Percentiles rank a stretch among this genome's conserved stretches.
Evolutionary conservation across 30 jellyfish, hydroid and myxozoan species (phyloP).

Genomic region (Hydractinia symbiolongicarpus): DNA sequence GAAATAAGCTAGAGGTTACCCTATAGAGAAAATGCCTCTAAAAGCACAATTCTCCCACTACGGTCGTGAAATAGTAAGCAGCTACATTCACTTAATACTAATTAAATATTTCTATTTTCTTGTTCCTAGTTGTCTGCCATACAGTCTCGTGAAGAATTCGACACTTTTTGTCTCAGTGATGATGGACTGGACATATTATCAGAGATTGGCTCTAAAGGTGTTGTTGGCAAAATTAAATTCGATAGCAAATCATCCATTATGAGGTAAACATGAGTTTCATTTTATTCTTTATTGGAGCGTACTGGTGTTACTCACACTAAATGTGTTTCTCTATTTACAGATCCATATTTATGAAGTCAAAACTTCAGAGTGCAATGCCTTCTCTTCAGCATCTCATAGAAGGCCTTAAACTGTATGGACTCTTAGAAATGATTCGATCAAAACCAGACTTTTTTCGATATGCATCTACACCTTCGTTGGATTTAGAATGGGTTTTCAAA

Average conservation of each 20-base stretch:
- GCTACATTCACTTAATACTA: too few relatives aligned
- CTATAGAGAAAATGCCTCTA: too few relatives aligned
- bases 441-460: neutral
- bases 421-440: neutral
- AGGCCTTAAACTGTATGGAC: conserved; percentile 28
- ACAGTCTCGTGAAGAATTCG: neutral
- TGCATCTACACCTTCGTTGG: neutral
- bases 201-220: conserved; percentile 1
- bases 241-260: neutral
- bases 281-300: neutral
- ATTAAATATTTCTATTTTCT: too few relatives aligned
- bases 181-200: conserved; percentile 7
- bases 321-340: conserved; percentile 13
- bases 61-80: too few relatives aligned
- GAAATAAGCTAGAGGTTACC: too few relatives aligned
- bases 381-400: conserved; percentile 7
- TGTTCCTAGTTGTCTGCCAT: neutral
- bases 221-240: neutral
- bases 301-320: neutral
- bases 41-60: too few relatives aligned
- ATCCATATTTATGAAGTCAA: conserved; percentile 28
- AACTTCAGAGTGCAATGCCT: conserved; percentile 7
- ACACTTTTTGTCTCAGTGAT: neutral
- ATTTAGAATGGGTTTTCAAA: conserved; percentile 21
- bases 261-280: neutral